Conservation (phyloP, 2,888 invertebrate genomes). For the Platypus cylindrus region DNA sequence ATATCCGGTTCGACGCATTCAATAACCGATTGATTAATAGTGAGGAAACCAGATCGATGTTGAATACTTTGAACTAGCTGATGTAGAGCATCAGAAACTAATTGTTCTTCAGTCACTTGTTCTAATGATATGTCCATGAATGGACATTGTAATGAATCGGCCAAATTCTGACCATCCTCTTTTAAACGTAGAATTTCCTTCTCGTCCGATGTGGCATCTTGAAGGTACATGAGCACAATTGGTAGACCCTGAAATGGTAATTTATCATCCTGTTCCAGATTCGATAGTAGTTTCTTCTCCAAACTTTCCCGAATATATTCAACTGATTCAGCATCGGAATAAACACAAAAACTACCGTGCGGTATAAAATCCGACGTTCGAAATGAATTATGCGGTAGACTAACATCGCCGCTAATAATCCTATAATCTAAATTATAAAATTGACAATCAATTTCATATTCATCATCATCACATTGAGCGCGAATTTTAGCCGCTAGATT, state of each 20-base stretch:
- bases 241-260: slow-evolving; percentile 76
- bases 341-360: slow-evolving; percentile 83
- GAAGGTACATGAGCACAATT: slow-evolving; percentile 81
- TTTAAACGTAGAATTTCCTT: slow-evolving; percentile 73
- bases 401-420: slow-evolving; percentile 76
- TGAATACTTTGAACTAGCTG: slow-evolving; percentile 65
- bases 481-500: slow-evolving; percentile 77
- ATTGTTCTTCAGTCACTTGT: slow-evolving; percentile 49
- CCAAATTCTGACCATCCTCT: slow-evolving; percentile 80
- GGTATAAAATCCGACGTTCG: slow-evolving; percentile 77
- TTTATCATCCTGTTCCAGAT: slow-evolving; percentile 82
- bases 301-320: slow-evolving; percentile 85
- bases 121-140: slow-evolving; percentile 68
- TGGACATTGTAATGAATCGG: slow-evolving; percentile 77
- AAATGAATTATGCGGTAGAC: slow-evolving; percentile 66
- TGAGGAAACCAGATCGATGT: slow-evolving; percentile 62
- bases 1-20: slow-evolving; percentile 77
- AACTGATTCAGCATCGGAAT: slow-evolving; percentile 81
- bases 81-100: slow-evolving; percentile 60
- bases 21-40: slow-evolving; percentile 58
- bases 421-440: slow-evolving; percentile 74
- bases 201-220: slow-evolving; percentile 71
- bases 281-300: slow-evolving; percentile 79
- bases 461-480: slow-evolving; percentile 77
- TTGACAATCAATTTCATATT: slow-evolving; percentile 67